A percentile compares a stretch with the other conserved stretches of the same genome.
phyloP scores from a whole-genome alignment of 2,113 vertebrate genomes.

The Otus sunia region DNA sequence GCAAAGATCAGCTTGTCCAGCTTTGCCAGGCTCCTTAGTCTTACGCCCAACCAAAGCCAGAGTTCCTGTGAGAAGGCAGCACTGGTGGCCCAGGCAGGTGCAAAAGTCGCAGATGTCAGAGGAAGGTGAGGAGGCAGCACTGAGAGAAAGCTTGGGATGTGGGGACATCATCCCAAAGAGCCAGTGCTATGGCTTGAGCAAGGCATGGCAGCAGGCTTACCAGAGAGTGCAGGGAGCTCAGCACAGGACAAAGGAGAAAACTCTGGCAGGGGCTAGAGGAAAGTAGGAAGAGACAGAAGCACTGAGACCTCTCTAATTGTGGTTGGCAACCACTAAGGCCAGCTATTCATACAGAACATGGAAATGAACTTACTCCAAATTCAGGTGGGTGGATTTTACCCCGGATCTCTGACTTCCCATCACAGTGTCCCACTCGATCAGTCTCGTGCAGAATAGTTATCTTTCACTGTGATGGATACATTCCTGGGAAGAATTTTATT shows the following conservation, averaged over 20 bases:
- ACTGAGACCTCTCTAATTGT: not conserved
- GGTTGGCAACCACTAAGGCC: not conserved
- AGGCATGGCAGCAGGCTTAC: not conserved
- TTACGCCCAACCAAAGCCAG: not conserved
- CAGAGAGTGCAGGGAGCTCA: not conserved
- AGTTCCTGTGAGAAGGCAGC: not conserved
- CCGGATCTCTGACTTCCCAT: not conserved
- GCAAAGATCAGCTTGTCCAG: not conserved
- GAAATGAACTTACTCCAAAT: not conserved
- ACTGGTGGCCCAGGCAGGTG: not conserved
- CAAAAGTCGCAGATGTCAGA: not conserved
- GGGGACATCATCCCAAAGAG: not conserved
- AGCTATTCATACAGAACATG: not conserved
- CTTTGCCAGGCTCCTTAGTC: not conserved
- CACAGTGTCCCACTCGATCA: not conserved
- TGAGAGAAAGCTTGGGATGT: not conserved
- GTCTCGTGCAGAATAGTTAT: not conserved
- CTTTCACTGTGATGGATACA: not conserved
- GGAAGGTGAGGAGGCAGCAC: not conserved
- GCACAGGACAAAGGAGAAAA: not conserved
- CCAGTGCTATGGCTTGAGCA: not conserved
- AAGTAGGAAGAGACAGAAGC: not conserved
- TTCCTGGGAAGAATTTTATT: not conserved
- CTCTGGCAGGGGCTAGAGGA: not conserved
- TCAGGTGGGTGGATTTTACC: not conserved